A percentile compares a stretch with the other conserved stretches of the same genome.
Evolutionary conservation across 2,113 vertebrate species (phyloP).

Genomic region (Atlantisia rogersi): DNA sequence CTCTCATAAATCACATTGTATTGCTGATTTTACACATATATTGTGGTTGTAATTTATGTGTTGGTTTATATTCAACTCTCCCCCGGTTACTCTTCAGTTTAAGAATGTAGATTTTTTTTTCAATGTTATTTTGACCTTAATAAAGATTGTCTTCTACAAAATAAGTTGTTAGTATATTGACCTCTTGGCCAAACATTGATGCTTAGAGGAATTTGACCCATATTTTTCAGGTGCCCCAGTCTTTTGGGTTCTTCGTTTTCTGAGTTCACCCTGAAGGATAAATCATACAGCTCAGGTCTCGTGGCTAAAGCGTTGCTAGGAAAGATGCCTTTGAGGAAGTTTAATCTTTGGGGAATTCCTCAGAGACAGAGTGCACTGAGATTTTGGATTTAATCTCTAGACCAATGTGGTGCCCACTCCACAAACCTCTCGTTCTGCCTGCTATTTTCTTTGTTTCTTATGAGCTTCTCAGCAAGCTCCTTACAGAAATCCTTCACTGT

Average conservation of each 20-base stretch:
- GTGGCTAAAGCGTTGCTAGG: not conserved
- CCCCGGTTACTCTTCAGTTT: not conserved
- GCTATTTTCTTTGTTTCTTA: not conserved
- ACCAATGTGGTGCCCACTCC: not conserved
- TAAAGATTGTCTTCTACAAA: constrained; percentile 19
- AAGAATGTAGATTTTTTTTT: not conserved
- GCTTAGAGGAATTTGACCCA: not conserved
- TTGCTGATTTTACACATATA: constrained; percentile 36
- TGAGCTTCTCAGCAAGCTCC: not conserved
- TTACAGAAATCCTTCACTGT: not conserved
- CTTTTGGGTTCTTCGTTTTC: not conserved
- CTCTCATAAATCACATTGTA: constrained; percentile 24
- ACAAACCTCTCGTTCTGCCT: not conserved
- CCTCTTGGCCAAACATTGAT: not conserved
- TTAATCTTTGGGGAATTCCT: not conserved
- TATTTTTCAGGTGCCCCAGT: not conserved
- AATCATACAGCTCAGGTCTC: not conserved
- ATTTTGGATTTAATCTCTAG: not conserved
- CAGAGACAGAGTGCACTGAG: not conserved
- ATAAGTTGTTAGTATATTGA: not conserved
- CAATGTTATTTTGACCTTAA: constrained; percentile 25
- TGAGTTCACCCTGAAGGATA: not conserved
- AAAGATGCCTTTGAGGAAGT: not conserved
- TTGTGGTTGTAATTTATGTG: constrained; percentile 24
- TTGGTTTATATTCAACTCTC: constrained; percentile 22